Evolutionary conservation across 2,888 invertebrate species (phyloP).

Genomic region (Tenthredo scrophulariae): DNA sequence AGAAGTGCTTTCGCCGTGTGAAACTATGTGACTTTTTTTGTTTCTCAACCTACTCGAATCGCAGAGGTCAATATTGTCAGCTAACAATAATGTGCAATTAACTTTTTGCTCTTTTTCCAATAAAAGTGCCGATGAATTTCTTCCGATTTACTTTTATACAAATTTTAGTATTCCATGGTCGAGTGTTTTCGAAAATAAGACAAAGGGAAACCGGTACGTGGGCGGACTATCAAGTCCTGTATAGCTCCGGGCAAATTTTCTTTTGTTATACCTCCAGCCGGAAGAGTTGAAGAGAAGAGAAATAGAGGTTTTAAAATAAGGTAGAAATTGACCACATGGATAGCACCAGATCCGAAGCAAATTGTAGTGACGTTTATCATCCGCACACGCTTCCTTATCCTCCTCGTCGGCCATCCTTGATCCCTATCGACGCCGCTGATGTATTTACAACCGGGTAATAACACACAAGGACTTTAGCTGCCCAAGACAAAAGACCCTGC

Average conservation of each 20-base stretch:
- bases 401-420: slow-evolving; percentile 45
- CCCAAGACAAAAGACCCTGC: slow-evolving; percentile 32
- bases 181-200: slow-evolving; percentile 31
- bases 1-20: neutral
- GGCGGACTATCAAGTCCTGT: neutral
- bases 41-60: neutral
- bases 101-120: neutral
- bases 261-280: slow-evolving; percentile 1
- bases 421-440: slow-evolving; percentile 47
- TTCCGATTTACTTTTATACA: neutral
- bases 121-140: neutral
- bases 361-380: slow-evolving; percentile 51
- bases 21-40: slow-evolving; percentile 1
- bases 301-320: neutral
- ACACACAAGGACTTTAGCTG: slow-evolving; percentile 29
- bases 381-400: slow-evolving; percentile 50
- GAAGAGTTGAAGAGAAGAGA: slow-evolving; percentile 8
- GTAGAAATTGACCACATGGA: neutral
- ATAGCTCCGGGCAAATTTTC: neutral
- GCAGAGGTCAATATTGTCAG: neutral
- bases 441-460: slow-evolving; percentile 53
- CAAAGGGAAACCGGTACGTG: slow-evolving; percentile 27
- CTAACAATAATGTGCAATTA: neutral
- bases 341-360: slow-evolving; percentile 48
- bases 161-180: slow-evolving; percentile 16